A percentile compares a stretch with the other conserved stretches of the same genome.
phyloP scores from a whole-genome alignment of 1,140 invertebrate species.

The Aphis gossypii region DNA sequence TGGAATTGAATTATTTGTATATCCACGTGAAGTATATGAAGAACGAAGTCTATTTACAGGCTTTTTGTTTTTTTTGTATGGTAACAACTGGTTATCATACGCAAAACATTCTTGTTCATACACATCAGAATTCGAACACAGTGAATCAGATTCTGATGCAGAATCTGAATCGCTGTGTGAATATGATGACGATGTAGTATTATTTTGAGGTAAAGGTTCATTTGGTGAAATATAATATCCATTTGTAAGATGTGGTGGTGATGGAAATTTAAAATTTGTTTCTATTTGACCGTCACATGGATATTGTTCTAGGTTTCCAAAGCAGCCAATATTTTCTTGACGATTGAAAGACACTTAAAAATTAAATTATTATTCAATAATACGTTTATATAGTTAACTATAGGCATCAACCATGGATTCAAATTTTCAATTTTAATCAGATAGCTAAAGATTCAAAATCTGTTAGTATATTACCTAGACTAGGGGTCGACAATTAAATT shows the following conservation, averaged over 20 bases:
- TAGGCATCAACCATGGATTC: background rate
- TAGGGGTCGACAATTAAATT: too few relatives aligned
- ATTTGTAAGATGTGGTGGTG: constrained; percentile 49
- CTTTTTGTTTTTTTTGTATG: constrained; percentile 48
- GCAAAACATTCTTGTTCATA: constrained; percentile 39
- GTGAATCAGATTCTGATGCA: constrained; percentile 51
- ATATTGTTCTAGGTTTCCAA: constrained; percentile 47
- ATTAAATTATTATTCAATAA: background rate
- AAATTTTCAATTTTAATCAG: background rate
- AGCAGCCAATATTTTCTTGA: constrained; percentile 52
- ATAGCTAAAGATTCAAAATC: background rate
- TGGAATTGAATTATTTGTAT: constrained; percentile 46
- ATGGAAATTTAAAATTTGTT: constrained; percentile 57
- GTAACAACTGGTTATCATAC: constrained; percentile 49
- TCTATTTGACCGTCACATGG: constrained; percentile 39
- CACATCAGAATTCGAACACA: constrained; percentile 53
- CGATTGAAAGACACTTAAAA: constrained; percentile 37
- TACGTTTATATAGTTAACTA: background rate
- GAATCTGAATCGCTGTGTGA: constrained; percentile 55
- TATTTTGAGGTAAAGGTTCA: constrained; percentile 25
- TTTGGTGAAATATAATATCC: background rate
- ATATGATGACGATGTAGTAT: constrained; percentile 48
- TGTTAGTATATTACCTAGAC: background rate
- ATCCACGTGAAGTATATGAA: constrained; percentile 48
- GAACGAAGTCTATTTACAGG: constrained; percentile 36